phyloP scores from a whole-genome alignment of 2,888 invertebrate species.

The Dicranocentrus wangi region DNA sequence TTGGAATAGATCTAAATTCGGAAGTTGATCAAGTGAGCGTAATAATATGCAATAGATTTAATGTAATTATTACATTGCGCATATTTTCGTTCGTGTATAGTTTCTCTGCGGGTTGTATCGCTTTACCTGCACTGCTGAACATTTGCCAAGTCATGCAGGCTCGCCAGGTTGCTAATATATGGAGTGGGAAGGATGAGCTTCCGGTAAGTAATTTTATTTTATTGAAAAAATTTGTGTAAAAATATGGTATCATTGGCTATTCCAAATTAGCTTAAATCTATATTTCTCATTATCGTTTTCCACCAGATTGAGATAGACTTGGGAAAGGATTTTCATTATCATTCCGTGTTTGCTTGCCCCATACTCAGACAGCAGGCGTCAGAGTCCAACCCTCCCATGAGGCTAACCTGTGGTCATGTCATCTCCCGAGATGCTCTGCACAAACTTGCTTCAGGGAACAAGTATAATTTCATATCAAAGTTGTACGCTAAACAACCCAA shows the following conservation, averaged over 20 bases:
- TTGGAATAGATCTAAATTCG: not conserved
- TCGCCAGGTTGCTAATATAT: constrained; percentile 91
- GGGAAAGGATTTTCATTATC: constrained; percentile 91
- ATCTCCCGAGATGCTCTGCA: constrained; percentile 97
- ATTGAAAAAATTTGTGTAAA: constrained; percentile 16
- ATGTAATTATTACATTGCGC: too few species aligned
- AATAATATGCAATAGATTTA: too few species aligned
- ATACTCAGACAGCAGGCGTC: constrained; percentile 97
- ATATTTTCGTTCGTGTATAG: too few species aligned
- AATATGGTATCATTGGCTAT: not conserved
- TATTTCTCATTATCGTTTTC: not conserved
- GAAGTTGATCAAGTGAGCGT: not conserved
- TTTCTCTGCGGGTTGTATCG: constrained; percentile 92
- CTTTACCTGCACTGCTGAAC: constrained; percentile 94
- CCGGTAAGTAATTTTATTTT: constrained; percentile 81
- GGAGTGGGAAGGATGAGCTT: constrained; percentile 95
- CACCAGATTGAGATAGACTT: constrained; percentile 94
- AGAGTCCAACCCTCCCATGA: constrained; percentile 97
- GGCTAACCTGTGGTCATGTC: constrained; percentile 97
- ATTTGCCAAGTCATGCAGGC: constrained; percentile 94
- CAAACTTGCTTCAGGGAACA: constrained; percentile 93
- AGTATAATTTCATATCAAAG: constrained; percentile 83
- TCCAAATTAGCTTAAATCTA: too few species aligned
- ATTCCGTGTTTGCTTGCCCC: constrained; percentile 99
- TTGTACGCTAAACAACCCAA: too few species aligned